Conservation (phyloP, 2,888 invertebrate species). For the Campopleginae sp. region DNA sequence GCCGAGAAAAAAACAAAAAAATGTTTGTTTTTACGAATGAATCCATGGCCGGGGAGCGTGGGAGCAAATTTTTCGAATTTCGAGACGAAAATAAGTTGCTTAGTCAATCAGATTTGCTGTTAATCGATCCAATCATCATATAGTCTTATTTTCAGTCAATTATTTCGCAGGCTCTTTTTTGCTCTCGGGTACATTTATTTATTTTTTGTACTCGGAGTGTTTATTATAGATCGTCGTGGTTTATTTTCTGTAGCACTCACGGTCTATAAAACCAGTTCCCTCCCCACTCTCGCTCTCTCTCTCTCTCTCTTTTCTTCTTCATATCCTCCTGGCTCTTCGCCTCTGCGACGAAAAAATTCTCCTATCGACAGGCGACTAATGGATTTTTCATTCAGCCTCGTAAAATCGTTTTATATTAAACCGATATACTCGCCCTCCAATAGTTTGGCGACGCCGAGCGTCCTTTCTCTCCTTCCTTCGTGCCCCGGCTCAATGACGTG, state of each 20-base stretch:
- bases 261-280: constrained; percentile 1
- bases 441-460: constrained; percentile 21
- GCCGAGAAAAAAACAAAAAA: neutral
- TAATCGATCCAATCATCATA: neutral
- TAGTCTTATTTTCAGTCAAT: neutral
- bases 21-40: neutral
- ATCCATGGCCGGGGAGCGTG: neutral
- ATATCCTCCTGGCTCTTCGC: constrained; percentile 14
- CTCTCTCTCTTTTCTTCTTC: neutral
- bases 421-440: constrained; percentile 67
- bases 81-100: neutral
- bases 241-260: constrained; percentile 20
- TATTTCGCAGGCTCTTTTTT: neutral
- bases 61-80: neutral
- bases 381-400: constrained; percentile 77
- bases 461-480: constrained; percentile 6
- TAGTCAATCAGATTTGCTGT: neutral
- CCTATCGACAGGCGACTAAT: constrained; percentile 75
- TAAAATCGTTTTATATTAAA: constrained; percentile 79
- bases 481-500: constrained; percentile 30
- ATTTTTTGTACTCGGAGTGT: neutral
- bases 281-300: neutral
- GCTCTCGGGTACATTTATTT: neutral
- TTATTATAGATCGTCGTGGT: constrained; percentile 2
- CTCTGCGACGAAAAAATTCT: constrained; percentile 49